Evolutionary conservation across 2,888 invertebrate genomes (phyloP).

Genomic region (Torymus auratus): DNA sequence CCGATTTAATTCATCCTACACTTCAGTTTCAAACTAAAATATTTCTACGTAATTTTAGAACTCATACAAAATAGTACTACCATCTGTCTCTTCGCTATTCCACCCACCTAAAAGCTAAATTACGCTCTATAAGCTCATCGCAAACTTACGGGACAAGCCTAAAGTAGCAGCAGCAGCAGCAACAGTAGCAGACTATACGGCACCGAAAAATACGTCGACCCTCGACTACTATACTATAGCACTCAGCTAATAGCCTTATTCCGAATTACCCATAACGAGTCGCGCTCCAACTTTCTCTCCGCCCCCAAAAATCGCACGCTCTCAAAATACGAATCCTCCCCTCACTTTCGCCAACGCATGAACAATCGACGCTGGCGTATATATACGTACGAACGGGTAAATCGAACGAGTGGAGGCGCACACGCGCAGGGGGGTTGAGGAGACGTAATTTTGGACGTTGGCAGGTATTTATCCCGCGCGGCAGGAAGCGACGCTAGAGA

Average conservation of each 20-base stretch:
- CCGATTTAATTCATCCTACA: too few species aligned
- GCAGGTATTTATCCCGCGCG: slow-evolving; percentile 72
- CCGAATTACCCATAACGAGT: slow-evolving; percentile 32
- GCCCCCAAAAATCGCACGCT: slow-evolving; percentile 6
- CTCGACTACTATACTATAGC: slow-evolving; percentile 9
- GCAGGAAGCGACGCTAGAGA: slow-evolving; percentile 64
- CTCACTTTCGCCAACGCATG: not conserved
- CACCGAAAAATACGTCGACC: not conserved
- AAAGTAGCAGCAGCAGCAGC: not conserved
- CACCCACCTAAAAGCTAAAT: too few species aligned
- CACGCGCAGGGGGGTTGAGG: slow-evolving; percentile 28
- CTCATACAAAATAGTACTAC: too few species aligned
- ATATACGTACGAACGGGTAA: slow-evolving; percentile 51
- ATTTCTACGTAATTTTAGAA: too few species aligned
- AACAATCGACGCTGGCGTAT: slow-evolving; percentile 52
- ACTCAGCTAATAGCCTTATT: slow-evolving; percentile 47
- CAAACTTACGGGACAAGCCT: slow-evolving; percentile 3
- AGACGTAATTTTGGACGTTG: slow-evolving; percentile 70
- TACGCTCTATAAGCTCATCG: not conserved
- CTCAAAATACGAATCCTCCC: slow-evolving; percentile 19
- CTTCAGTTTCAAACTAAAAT: too few species aligned
- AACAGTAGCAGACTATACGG: too few species aligned
- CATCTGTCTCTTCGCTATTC: too few species aligned
- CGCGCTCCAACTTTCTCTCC: not conserved
- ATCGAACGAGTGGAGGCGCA: slow-evolving; percentile 55